phyloP scores from a whole-genome alignment of 1,140 invertebrate species.

The Bombus pyrosoma region DNA sequence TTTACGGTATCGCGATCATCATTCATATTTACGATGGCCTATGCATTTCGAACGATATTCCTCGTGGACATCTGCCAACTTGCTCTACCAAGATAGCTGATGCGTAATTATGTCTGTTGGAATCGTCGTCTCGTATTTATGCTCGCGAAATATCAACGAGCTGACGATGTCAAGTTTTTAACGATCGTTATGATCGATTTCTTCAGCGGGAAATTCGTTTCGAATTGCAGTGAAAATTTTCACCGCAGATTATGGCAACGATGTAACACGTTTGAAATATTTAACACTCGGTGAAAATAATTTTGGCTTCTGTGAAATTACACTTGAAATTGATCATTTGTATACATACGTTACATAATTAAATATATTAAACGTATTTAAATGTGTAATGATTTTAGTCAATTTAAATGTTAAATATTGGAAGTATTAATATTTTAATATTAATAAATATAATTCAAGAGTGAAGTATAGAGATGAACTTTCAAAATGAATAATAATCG shows the following conservation, averaged over 20 bases:
- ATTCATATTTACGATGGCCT: conserved; percentile 23
- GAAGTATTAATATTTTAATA: neutral
- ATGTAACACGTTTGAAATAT: too few relatives aligned
- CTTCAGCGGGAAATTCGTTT: neutral
- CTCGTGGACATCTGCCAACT: conserved; percentile 42
- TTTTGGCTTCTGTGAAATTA: too few relatives aligned
- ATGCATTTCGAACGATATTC: conserved; percentile 2
- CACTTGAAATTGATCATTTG: too few relatives aligned
- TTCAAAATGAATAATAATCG: neutral
- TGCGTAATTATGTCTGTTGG: conserved; percentile 3
- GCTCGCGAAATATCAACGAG: neutral
- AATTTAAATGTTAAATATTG: neutral
- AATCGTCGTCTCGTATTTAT: neutral
- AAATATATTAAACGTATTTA: neutral
- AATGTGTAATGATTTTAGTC: neutral
- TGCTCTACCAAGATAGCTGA: conserved; percentile 30
- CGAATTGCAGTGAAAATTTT: neutral
- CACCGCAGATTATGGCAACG: neutral
- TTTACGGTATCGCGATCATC: conserved; percentile 29
- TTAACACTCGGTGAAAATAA: too few relatives aligned
- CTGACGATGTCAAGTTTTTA: neutral
- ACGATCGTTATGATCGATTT: neutral
- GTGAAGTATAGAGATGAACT: neutral
- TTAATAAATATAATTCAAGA: too few relatives aligned
- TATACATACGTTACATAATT: neutral